Evolutionary conservation across 2,888 invertebrate species (phyloP), one percentile per base, ranked within the genome.

Genomic region (Caenorhabditis becei): DNA sequence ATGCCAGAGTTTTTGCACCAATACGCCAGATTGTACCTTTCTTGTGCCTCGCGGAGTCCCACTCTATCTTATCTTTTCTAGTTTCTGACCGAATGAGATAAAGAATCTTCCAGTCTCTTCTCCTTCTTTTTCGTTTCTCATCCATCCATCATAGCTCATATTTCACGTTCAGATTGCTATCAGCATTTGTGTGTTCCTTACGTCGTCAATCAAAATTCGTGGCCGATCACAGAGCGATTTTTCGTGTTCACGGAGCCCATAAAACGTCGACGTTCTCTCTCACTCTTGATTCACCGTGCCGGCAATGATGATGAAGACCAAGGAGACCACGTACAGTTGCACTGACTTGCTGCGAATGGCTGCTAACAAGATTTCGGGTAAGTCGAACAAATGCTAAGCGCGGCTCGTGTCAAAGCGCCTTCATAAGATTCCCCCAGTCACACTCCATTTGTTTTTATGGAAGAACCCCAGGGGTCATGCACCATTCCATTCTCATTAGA

Each of bases 1-100:
- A 51, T 49, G 26, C 49, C 11, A 41, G 23, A 47, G 47, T 47
- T 41, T 16, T 32, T 28, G 51, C n/a, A 37, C 24, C 37, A 14
- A 49, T 26, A 56, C 37, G 49, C 28, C 16, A 54, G 35, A 41
- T 71, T 71, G 70, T 41, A 71, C 54, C 32, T 54, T 44, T 28
- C 7, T 35, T 51, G 35, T 20, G 1, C 18, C 24, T 53, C 4
- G 14, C 26, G 32, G 54, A 28, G n/a, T 2, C 54, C 54, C 8
- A n/a, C 49, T 49, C 51, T 5, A 24, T 18, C 24, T 23, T 2
- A 7, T 14, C 24, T 24, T 51, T 51, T 10, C n/a, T 44, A 16
- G 10, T 41, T 41, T 16, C 16, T 41, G 41, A 41, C 41, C 16
- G 41, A 5, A 32, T 32, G 32, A 32, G 4, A n/a, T n/a, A 10